Evolutionary conservation across 1,140 invertebrate species (phyloP).

Genomic region (Drosophila chauvacae): DNA sequence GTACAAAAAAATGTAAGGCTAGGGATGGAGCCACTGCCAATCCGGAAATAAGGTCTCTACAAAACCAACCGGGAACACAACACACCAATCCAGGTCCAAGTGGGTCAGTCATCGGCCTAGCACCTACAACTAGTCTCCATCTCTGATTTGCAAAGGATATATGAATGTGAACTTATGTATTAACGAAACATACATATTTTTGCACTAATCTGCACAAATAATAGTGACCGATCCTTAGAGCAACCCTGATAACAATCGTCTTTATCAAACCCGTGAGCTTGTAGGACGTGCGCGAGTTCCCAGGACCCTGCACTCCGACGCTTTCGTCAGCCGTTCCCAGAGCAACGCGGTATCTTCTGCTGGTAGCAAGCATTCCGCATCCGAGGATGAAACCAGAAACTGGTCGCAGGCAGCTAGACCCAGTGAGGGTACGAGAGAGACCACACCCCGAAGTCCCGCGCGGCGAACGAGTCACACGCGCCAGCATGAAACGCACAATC

Average conservation of each 20-base stretch:
- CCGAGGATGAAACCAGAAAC: constrained; percentile 19
- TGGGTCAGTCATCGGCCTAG: too few relatives aligned
- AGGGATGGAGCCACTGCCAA: too few relatives aligned
- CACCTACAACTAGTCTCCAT: too few relatives aligned
- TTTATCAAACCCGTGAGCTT: not conserved
- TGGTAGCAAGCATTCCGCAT: constrained; percentile 25
- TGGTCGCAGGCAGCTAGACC: constrained; percentile 37
- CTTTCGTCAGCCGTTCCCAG: constrained; percentile 5
- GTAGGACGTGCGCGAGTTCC: constrained; percentile 10
- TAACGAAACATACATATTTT: not conserved
- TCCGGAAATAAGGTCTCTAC: too few relatives aligned
- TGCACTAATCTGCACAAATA: not conserved
- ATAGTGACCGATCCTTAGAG: not conserved
- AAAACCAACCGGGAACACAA: too few relatives aligned
- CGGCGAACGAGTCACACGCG: constrained; percentile 67
- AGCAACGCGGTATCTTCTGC: constrained; percentile 21
- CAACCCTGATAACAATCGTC: not conserved
- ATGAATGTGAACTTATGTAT: not conserved
- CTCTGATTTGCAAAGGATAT: not conserved
- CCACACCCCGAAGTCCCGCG: constrained; percentile 48
- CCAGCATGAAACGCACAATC: constrained; percentile 59
- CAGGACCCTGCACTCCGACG: constrained; percentile 8
- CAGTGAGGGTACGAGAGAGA: constrained; percentile 9
- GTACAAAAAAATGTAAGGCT: too few relatives aligned
- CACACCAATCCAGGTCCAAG: too few relatives aligned